A percentile compares a stretch with the other conserved stretches of the same genome.
These are phyloP conservation scores for Okapia johnstoni DNA, from an alignment of 2,113 vertebrate species.

Conservation along the genomic window DNA sequence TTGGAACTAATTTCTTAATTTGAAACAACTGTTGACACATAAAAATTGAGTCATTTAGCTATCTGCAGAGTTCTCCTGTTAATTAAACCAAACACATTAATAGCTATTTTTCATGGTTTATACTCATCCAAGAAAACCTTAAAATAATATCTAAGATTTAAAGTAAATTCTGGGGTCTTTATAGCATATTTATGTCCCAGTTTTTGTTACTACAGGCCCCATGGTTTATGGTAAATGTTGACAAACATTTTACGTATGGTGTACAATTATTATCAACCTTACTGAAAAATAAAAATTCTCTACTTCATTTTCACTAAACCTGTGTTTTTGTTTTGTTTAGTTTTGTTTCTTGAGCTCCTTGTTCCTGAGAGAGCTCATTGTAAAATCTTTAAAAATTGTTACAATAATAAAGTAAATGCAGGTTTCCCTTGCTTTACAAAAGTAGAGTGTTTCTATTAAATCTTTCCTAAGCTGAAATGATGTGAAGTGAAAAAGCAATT, in stretches of 20 bases:
- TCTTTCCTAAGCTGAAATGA: background rate
- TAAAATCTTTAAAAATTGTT: background rate
- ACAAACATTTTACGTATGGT: background rate
- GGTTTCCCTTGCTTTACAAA: background rate
- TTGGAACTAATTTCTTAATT: slow-evolving; percentile 4
- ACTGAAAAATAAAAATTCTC: background rate
- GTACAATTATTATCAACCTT: background rate
- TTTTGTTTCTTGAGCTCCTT: background rate
- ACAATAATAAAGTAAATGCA: background rate
- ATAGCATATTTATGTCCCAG: background rate
- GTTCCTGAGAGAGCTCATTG: background rate
- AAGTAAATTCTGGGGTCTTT: background rate
- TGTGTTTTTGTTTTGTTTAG: background rate
- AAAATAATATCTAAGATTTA: background rate
- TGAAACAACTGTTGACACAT: background rate
- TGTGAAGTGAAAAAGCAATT: background rate
- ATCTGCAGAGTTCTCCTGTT: background rate
- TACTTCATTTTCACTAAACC: background rate
- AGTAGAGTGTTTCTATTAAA: background rate
- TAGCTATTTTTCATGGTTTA: background rate
- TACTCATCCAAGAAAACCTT: background rate
- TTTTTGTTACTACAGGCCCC: background rate
- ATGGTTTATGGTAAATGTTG: background rate
- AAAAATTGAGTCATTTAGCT: background rate
- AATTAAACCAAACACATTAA: slow-evolving; percentile 7